Evolutionary conservation across 2,888 invertebrate species (phyloP), one percentile per base, ranked within the genome.

Genomic region (Dichetophora obliterata): DNA sequence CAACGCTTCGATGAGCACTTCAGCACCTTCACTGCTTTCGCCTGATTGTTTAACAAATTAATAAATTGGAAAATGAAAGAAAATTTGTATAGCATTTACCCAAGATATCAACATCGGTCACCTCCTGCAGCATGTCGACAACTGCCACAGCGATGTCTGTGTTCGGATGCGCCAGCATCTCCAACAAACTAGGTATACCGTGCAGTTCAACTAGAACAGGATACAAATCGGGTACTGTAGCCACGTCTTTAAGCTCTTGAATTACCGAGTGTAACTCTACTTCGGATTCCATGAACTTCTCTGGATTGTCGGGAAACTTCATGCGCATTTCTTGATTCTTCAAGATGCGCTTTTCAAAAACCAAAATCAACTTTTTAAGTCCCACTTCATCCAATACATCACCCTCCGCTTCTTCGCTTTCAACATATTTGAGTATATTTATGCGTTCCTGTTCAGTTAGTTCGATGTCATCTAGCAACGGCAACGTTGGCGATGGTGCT

Each of bases 281-380:
- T 90, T 99, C 99, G 77, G 98, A 98, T 83, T 99, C 95, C 94
- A 99, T 98, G 88, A 99, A 99, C 91, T 98, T 98, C 88, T 98
- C 97, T 8, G 98, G 97, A 84, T 95, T 94, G 87, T 98, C 99
- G 0, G 98, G 96, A 89, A 97, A 99, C 90, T 99, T 99, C 16
- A 99, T 98, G 80, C 99, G 92, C 95, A 98, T 96, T 90, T 99
- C 99, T 87, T 98, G 95, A 88, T 99, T 99, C 86, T 94, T 95
- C 9, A 98, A 91, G 69, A 96, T 95, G 85, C 96, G 93, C 88
- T 99, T 99, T 86, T 99, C 99, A 91, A 99, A 98, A 79, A 96
- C 92, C 16, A 98, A 91, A 27, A 98, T 93, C 86, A 98, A 92
- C 86, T 95, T 94, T 86, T 98, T 98, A 9, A 98, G 91, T 14